Evolutionary conservation across 2,797 vertebrate species (phyloP), one percentile per base, ranked within the genome.

Genomic region (Spondyliosoma cantharus): DNA sequence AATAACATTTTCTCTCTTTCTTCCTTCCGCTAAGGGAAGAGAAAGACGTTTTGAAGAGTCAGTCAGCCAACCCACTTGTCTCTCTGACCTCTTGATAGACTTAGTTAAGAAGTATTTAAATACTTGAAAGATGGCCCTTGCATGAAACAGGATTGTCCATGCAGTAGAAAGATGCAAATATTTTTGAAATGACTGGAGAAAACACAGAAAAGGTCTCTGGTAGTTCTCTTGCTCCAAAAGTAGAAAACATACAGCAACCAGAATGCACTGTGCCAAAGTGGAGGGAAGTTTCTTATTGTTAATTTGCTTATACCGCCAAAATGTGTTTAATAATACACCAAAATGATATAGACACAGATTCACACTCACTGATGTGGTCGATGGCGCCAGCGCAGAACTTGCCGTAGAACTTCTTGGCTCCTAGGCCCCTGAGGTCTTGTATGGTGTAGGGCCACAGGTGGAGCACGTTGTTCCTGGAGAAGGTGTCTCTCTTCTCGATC

Each of bases 391-490:
- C 98, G 2, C 98, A 99, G 94, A 99, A 99, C 84, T 99, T 99
- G 0, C 98, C 98, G 0, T 97, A 98, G 87, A 99, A 99, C 85
- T 99, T 99, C 93, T 99, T 99, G 63, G 98, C 98, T 32, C 97
- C 98, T 20, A 99, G 95, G 62, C 96, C 95, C 24, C 96, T 93
- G 58, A 99, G 97, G 89, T 99, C 98, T 0, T 99, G 97, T 62
- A 99, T 99, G 78, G 98, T 99, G 90, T 96, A 99, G 1, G 98
- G 98, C 98, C 98, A 99, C 12, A 99, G 96, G 66, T 99, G 98
- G 29, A 99, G 94, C n/a, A 99, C 98, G 0, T 99, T 99, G 92
- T 99, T 99, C 84, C 98, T 95, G 56, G 98, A 99, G 89, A 99
- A 99, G 7, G 96, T 95, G 91, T 98, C 98, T 71, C 98, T 92